Evolutionary conservation across 2,888 invertebrate genomes (phyloP), one percentile per base, ranked within the genome.

Genomic region (Chloroclystis v-ata): DNA sequence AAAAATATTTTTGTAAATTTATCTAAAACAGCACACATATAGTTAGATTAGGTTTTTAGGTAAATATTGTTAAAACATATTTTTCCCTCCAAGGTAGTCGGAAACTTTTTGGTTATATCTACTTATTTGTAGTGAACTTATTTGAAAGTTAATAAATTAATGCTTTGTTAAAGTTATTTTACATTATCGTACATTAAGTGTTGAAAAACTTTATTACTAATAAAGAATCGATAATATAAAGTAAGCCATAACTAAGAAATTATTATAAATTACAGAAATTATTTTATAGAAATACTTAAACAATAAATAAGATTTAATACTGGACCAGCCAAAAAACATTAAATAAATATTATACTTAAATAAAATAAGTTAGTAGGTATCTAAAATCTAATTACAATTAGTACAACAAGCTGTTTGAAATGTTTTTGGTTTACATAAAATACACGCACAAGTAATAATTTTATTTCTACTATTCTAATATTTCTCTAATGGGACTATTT

Each of bases 301-400:
- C 10, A 2, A 1, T 10, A 33, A 39, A 25, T 32, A 28, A 29
- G 12, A 38, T 24, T 13, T 43, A 20, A n/a, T 14, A 54, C 56
- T 72, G 76, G 75, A 61, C 76, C 75, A 76, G 76, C 74, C 76
- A 72, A 65, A 60, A 51, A 41, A 51, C 55, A 52, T 61, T 58
- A 51, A n/a, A 60, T 20, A 20, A 20, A 45, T 39, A 10, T 49
- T 20, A 20, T 9, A 29, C 8, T 13, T 14, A 28, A 14, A n/a
- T n/a, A n/a, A 9, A 44, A 14, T 32, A 28, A 47, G 20, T 40
- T 47, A 49, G 46, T 51, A 35, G 1, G 8, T 35, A 35, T 8
- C 7, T 6, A n/a, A 35, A 16, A 35, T 20, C 9, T 26, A 26
- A 10, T 54, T 56, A 53, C 48, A 56, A 56, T 54, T 45, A 44